Evolutionary conservation across 1,140 invertebrate species (phyloP).

Genomic region (Camponotus floridanus): DNA sequence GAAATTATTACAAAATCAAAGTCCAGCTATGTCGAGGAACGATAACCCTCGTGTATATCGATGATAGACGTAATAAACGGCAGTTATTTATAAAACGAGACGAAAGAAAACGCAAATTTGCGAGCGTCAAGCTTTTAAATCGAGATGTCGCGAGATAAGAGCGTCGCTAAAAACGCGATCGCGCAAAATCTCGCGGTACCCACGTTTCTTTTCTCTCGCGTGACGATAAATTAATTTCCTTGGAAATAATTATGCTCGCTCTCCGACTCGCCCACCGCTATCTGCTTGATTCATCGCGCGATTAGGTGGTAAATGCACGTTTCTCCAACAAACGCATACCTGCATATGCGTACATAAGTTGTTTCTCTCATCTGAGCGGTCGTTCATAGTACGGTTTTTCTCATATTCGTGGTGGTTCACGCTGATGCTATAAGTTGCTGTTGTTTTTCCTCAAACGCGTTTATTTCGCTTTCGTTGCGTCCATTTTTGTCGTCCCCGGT

Average conservation of each 20-base stretch:
- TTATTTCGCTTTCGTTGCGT: conserved; percentile 59
- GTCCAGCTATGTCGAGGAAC: conserved; percentile 72
- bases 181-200: conserved; percentile 8
- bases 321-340: conserved; percentile 25
- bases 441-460: conserved; percentile 55
- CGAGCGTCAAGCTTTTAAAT: conserved; percentile 35
- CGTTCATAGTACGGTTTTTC: conserved; percentile 50
- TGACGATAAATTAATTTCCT: conserved; percentile 66
- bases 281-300: conserved; percentile 62
- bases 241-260: conserved; percentile 57
- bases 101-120: neutral
- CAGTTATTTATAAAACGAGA: conserved; percentile 77
- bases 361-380: conserved; percentile 42
- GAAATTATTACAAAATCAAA: conserved; percentile 56
- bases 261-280: conserved; percentile 50
- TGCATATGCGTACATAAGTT: neutral
- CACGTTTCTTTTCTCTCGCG: conserved; percentile 51
- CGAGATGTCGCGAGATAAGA: conserved; percentile 7
- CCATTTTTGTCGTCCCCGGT: conserved; percentile 31
- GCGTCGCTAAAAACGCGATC: conserved; percentile 9
- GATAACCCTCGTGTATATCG: conserved; percentile 76
- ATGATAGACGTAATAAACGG: conserved; percentile 79
- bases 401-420: conserved; percentile 39
- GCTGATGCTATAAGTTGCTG: conserved; percentile 38
- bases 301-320: conserved; percentile 43